phyloP scores from a whole-genome alignment of 2,113 vertebrate genomes.

The Anser brachyrhynchus region DNA sequence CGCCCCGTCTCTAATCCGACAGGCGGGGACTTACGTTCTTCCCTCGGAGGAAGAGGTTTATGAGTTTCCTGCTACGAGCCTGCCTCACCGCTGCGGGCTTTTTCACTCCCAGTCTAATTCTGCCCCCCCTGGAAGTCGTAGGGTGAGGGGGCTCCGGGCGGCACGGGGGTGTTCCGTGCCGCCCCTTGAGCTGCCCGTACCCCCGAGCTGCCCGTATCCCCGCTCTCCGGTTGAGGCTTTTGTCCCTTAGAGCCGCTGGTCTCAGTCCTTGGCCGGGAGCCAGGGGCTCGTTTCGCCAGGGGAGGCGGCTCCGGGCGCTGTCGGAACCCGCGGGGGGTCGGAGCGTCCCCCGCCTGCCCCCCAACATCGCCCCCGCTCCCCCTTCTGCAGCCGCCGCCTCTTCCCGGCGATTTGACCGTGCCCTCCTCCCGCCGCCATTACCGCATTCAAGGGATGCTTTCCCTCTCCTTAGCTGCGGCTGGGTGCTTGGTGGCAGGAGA shows the following conservation, averaged over 20 bases:
- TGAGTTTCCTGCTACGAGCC: neutral
- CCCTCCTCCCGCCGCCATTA: no score
- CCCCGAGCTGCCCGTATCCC: neutral
- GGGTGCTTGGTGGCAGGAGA: neutral
- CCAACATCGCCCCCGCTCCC: no score
- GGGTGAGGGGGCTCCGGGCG: fast-evolving
- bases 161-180: fast-evolving
- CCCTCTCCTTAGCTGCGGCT: neutral
- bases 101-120: fast-evolving
- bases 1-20: neutral
- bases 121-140: fast-evolving
- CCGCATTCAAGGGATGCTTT: fast-evolving
- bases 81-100: fast-evolving
- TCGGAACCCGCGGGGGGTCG: neutral
- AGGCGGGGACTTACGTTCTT: neutral
- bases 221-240: no score
- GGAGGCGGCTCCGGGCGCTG: no score
- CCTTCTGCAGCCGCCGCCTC: neutral
- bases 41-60: neutral
- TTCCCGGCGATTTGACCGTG: no score
- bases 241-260: fast-evolving
- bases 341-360: fast-evolving
- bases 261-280: fast-evolving
- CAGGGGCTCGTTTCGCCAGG: fast-evolving
- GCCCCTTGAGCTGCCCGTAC: neutral